Evolutionary conservation across 2,113 vertebrate genomes (phyloP), one percentile per base, ranked within the genome.

Genomic region (Clarias magur): DNA sequence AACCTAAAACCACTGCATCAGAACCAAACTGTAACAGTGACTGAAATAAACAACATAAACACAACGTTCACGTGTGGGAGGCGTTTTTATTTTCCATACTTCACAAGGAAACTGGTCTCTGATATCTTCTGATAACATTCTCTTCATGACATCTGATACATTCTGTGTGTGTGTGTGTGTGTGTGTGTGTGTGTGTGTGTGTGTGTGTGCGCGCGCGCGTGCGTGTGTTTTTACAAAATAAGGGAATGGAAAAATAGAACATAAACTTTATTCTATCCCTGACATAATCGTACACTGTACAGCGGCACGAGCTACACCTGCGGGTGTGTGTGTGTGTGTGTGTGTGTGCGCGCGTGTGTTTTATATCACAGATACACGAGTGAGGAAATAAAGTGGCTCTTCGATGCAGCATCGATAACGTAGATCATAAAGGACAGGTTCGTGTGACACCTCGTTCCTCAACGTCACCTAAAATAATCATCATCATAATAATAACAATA

Each of bases 211-310:
- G 34, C 2, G 34, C 2, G 34, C 2, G 34, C 30, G 11, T 67
- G 16, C 53, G 2, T 38, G 16, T 19, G 62, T 87, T 5, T 56
- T 21, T 62, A 78, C 63, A 89, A 89, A 85, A 89, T 63, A 4
- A 42, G 48, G 80, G 88, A 86, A 86, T 87, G 60, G 60, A 88
- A 90, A 91, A 91, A 85, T 85, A 88, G 68, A 89, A 86, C 53
- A 30, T 84, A 82, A 86, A 85, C 65, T 67, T 67, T 79, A 83
- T 48, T 85, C 57, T 85, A 62, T 85, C 83, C 54, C 54, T 86
- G 42, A 80, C 38, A 16, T 75, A 57, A 27, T 53, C 70, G 42
- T 34, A 85, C 75, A 72, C 86, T 86, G 84, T 90, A 88, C 84
- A 88, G 67, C 42, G 56, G 19, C 63, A 85, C 80, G 19, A 75